A percentile compares a stretch with the other conserved stretches of the same genome.
Evolutionary conservation across 2,888 invertebrate species (phyloP).

Genomic region (Scaptomyza caliginosa): DNA sequence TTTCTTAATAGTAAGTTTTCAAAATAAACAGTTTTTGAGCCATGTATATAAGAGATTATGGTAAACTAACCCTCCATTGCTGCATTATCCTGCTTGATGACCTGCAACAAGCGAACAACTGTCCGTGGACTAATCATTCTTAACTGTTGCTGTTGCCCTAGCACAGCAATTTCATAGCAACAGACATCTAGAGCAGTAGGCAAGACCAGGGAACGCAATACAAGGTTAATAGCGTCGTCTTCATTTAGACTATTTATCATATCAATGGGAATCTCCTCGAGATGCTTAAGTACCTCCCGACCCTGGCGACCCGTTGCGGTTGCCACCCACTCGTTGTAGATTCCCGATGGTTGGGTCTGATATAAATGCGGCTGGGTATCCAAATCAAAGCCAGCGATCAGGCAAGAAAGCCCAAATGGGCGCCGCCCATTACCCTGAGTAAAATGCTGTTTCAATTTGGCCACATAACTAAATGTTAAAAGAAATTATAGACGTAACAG

Average conservation of each 20-base stretch:
- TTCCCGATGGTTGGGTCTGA: conserved; percentile 99
- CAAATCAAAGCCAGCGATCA: conserved; percentile 98
- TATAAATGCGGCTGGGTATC: conserved; percentile 97
- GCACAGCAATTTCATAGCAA: conserved; percentile 98
- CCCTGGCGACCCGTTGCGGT: conserved; percentile 98
- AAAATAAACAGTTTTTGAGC: too few relatives aligned
- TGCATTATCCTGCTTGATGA: conserved; percentile 96
- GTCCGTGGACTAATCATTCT: conserved; percentile 95
- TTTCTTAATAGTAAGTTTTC: too few relatives aligned
- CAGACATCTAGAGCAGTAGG: conserved; percentile 89
- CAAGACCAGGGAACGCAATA: conserved; percentile 95
- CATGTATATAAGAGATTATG: too few relatives aligned
- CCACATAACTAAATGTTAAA: conserved; percentile 84
- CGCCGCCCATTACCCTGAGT: conserved; percentile 99
- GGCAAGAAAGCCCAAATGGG: conserved; percentile 98
- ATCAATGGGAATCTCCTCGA: conserved; percentile 93
- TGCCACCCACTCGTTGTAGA: conserved; percentile 99
- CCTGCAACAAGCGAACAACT: conserved; percentile 94
- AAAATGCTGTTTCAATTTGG: conserved; percentile 95
- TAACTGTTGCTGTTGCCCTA: conserved; percentile 89
- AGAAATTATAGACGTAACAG: neutral
- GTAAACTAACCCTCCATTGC: conserved; percentile 90
- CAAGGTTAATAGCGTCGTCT: conserved; percentile 94
- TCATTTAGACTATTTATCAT: conserved; percentile 87
- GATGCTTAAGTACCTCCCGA: conserved; percentile 97